Evolutionary conservation across 2,888 invertebrate species (phyloP).

Genomic region (Dione vanillae): DNA sequence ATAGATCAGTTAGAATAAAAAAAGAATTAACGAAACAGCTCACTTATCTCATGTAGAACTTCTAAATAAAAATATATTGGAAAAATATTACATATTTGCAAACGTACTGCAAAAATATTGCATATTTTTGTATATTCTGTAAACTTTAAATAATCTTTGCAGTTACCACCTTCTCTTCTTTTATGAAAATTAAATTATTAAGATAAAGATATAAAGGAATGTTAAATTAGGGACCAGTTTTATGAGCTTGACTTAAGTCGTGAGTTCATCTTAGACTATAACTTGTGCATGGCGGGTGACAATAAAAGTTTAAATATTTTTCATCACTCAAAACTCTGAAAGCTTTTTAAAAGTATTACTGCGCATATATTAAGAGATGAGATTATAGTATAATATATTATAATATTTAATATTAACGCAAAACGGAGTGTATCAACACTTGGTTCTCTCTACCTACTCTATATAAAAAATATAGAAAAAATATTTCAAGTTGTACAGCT

Average conservation of each 20-base stretch:
- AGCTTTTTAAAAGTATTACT: not conserved
- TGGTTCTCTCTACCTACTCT: too few species aligned
- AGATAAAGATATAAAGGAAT: conserved; percentile 13
- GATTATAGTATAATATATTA: too few species aligned
- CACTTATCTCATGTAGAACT: too few species aligned
- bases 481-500: not conserved
- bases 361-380: too few species aligned
- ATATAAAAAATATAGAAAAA: not conserved
- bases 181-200: conserved; percentile 8
- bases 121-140: not conserved
- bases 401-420: too few species aligned
- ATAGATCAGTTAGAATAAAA: too few species aligned
- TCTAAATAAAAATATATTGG: too few species aligned
- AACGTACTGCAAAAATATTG: not conserved
- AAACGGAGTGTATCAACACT: too few species aligned
- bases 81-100: too few species aligned
- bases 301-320: conserved; percentile 20
- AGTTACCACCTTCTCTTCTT: not conserved
- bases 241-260: conserved; percentile 20
- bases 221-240: conserved; percentile 26
- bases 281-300: conserved; percentile 13
- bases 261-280: conserved; percentile 13
- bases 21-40: too few species aligned
- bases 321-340: conserved; percentile 1
- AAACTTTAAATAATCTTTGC: not conserved